These are phyloP conservation scores for Hippocampus barbouri DNA, from an alignment of 2,113 vertebrate species.

Conservation along the genomic window DNA sequence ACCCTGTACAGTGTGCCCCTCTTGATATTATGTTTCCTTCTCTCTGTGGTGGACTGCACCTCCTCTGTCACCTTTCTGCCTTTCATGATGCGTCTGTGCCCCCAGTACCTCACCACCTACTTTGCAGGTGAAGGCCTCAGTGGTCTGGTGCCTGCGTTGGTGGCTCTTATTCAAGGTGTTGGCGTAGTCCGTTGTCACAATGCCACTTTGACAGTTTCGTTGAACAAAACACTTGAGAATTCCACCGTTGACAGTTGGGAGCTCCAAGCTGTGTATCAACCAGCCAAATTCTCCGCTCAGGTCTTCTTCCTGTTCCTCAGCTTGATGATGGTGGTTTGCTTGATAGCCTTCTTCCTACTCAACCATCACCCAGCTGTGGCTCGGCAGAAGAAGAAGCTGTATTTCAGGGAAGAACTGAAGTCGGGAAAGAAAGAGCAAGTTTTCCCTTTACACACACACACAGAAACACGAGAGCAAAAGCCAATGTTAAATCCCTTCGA, in stretches of 20 bases:
- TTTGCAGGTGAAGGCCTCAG: constrained; percentile 80
- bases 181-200: constrained; percentile 71
- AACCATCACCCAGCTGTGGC: constrained; percentile 71
- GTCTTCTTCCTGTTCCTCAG: constrained; percentile 79
- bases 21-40: constrained; percentile 75
- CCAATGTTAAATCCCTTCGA: constrained; percentile 65
- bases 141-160: constrained; percentile 76
- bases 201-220: constrained; percentile 23
- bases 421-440: constrained; percentile 55
- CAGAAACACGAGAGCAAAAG: constrained; percentile 63
- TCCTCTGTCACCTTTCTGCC: constrained; percentile 84
- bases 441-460: constrained; percentile 46
- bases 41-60: constrained; percentile 83
- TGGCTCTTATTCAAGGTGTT: constrained; percentile 78
- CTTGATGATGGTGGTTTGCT: constrained; percentile 73
- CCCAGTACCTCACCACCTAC: constrained; percentile 77
- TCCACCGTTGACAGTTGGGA: constrained; percentile 14
- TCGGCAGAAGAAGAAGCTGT: constrained; percentile 57
- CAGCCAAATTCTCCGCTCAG: constrained; percentile 73
- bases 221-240: constrained; percentile 41
- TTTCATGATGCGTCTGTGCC: constrained; percentile 78
- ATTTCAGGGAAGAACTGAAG: constrained; percentile 39
- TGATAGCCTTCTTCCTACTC: constrained; percentile 74
- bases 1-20: constrained; percentile 68
- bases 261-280: constrained; percentile 66